These are phyloP conservation scores for Stomatorhinus ivindoensis DNA, from an alignment of 2,113 vertebrate species.

Conservation along the genomic window DNA sequence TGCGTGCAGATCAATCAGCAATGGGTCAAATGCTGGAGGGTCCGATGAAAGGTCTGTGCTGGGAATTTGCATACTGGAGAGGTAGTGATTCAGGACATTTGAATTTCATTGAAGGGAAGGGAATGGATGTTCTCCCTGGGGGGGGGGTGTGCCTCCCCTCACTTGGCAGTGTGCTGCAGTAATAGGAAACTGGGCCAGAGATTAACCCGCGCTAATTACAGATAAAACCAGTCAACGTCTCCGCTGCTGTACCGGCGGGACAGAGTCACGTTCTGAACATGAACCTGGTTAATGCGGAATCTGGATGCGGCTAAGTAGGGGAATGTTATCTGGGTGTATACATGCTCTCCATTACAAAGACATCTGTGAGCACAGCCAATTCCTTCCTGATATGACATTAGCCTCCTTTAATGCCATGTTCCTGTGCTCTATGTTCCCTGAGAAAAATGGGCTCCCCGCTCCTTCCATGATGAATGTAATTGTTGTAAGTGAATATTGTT, in stretches of 20 bases:
- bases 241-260: background rate
- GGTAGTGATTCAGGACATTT: background rate
- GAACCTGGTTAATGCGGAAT: background rate
- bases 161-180: background rate
- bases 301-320: background rate
- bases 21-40: background rate
- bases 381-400: background rate
- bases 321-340: background rate
- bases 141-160: background rate
- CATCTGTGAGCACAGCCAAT: background rate
- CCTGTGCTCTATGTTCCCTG: background rate
- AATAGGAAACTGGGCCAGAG: background rate
- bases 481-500: constrained; percentile 11
- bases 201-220: background rate
- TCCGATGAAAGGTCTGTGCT: background rate
- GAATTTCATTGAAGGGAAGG: constrained; percentile 7
- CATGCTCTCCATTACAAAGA: background rate
- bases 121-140: background rate
- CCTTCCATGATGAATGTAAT: constrained; percentile 30
- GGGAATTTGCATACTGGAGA: constrained; percentile 4
- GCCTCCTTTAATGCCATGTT: background rate
- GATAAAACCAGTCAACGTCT: background rate
- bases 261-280: background rate
- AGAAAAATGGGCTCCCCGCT: background rate
- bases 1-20: background rate